Evolutionary conservation across 2,113 vertebrate species (phyloP).

Genomic region (Anarhynchus alexandrinus): DNA sequence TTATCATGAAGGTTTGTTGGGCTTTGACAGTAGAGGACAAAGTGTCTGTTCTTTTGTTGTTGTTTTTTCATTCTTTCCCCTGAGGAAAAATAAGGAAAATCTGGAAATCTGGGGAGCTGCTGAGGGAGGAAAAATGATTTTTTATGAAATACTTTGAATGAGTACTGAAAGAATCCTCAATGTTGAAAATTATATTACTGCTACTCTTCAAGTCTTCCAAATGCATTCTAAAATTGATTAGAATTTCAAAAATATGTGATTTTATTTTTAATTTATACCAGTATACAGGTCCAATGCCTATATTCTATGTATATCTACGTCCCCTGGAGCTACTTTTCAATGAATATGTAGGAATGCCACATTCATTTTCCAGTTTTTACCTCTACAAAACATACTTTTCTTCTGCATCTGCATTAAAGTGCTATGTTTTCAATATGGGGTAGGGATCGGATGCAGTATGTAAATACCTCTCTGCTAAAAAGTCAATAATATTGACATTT

Average conservation of each 20-base stretch:
- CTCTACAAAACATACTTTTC: background rate
- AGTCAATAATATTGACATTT: background rate
- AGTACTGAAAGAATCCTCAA: background rate
- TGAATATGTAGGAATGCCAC: background rate
- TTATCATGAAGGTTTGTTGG: background rate
- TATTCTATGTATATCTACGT: background rate
- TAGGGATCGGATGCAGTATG: background rate
- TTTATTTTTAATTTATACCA: background rate
- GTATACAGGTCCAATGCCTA: background rate
- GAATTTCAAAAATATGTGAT: background rate
- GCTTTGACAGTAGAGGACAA: background rate
- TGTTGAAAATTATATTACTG: background rate
- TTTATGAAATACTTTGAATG: background rate
- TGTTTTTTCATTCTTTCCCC: background rate
- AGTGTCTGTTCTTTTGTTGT: background rate
- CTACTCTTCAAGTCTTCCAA: background rate
- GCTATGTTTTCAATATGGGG: background rate
- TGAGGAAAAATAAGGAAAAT: background rate
- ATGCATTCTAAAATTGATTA: background rate
- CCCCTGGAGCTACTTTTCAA: background rate
- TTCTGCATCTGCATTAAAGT: background rate
- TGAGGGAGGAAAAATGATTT: background rate
- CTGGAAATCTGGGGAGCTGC: background rate
- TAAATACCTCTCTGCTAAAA: background rate
- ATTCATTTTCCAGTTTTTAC: background rate